phyloP scores from a whole-genome alignment of 1,140 invertebrate species.

The Epicauta chinensis region DNA sequence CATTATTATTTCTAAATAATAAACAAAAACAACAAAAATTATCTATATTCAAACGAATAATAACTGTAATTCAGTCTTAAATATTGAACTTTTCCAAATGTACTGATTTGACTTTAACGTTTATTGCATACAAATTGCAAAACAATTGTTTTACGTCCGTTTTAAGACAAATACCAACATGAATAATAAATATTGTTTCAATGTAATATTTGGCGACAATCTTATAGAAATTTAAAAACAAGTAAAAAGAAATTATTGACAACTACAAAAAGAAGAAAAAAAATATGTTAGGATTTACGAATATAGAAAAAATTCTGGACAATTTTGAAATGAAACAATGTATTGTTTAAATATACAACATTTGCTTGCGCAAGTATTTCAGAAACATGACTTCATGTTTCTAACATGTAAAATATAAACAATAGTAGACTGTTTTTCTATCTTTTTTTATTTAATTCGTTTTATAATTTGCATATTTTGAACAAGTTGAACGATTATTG shows the following conservation, averaged over 20 bases:
- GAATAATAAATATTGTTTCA: constrained; percentile 16
- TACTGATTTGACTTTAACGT: constrained; percentile 15
- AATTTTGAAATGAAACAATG: too few relatives aligned
- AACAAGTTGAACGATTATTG: too few relatives aligned
- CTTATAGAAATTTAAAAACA: too few relatives aligned
- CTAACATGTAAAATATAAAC: constrained; percentile 12
- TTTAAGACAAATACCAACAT: constrained; percentile 19
- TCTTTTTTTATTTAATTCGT: constrained; percentile 2
- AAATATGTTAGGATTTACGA: too few relatives aligned
- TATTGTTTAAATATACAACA: too few relatives aligned
- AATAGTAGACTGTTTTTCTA: constrained; percentile 12
- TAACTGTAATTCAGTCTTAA: too few relatives aligned
- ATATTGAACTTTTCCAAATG: constrained; percentile 16
- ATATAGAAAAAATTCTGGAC: too few relatives aligned
- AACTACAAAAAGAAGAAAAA: too few relatives aligned
- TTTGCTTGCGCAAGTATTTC: constrained; percentile 11
- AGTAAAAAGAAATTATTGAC: too few relatives aligned
- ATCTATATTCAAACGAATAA: too few relatives aligned
- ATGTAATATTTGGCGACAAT: neutral
- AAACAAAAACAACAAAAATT: too few relatives aligned
- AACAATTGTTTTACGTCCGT: constrained; percentile 23
- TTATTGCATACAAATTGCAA: constrained; percentile 20
- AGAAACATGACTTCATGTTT: constrained; percentile 20
- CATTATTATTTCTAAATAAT: too few relatives aligned
- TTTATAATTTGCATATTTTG: constrained; percentile 5